Evolutionary conservation across 2,797 vertebrate genomes (phyloP), one percentile per base, ranked within the genome.

Genomic region (Lepilemur ruficaudatus): DNA sequence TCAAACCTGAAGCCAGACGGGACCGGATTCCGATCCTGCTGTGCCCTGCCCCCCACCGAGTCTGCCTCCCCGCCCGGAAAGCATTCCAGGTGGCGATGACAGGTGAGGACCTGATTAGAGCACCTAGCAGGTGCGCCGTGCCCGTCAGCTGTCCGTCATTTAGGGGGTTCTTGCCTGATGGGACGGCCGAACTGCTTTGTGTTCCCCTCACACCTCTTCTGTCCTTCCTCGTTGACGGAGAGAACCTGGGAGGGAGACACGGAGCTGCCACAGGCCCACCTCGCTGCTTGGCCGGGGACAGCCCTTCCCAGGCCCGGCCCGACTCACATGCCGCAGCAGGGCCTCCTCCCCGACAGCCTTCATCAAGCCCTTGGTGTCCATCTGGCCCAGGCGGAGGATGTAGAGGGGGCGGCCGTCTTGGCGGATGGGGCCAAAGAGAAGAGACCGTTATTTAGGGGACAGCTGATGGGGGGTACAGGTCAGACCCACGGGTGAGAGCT

Each of bases 281-380:
- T 8, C 9, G 70, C 63, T 43, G 18, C 65, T 30, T 52, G 2
- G 7, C 59, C 65, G 18, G 0, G 0, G 35, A 89, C 14, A 52
- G 22, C 25, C n/a, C 11, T 28, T 7, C 55, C 23, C 48, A 5
- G 32, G 57, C 78, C 50, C 7, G 3, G 25, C 23, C 75, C 15
- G 12, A 97, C 98, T 99, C 97, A 99, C 99, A 0, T 99, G 99
- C 98, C 98, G 98, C 86, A 99, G 98, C 55, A 99, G 98, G 0
- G 97, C 98, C 90, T 99, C 99, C 96, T 99, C 99, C 35, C 99
- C 99, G 63, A 99, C 96, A 0, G 99, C 99, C 97, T 99, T 99
- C 81, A 99, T 99, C 98, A 99, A 97, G 25, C 99, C 99, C 91
- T 99, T 99, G 0, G 99, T 99, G 99, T 99, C 99, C 99, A 99